Evolutionary conservation across 2,888 invertebrate genomes (phyloP), one percentile per base, ranked within the genome.

Genomic region (Caenorhabditis angaria): DNA sequence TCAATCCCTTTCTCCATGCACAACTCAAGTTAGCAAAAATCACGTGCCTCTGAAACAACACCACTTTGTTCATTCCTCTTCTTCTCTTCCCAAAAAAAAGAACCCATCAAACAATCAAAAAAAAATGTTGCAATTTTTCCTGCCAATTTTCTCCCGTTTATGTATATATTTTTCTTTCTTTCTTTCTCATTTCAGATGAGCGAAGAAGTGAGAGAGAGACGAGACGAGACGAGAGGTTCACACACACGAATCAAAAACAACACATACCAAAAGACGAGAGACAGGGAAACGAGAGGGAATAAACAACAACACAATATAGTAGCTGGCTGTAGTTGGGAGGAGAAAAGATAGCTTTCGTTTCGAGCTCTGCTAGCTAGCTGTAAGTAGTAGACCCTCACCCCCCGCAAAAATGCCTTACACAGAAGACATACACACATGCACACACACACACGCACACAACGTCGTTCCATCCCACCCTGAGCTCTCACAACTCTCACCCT

Each of bases 81-180:
- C n/a, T 32, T 18, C 6, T 41, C 18, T 14, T 41, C 10, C n/a
- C n/a, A n/a, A n/a, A n/a, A n/a, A n/a, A n/a, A 41, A 41, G 14
- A 41, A 41, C 41, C 41, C 18, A 41, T 41, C 18, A 14, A 41
- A 41, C 41, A 41, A 41, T 41, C 41, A 41, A 12, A 41, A n/a
- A n/a, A n/a, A n/a, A 41, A 41, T 41, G 41, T 41, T 41, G 41
- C 41, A 41, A 41, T 41, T 41, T 41, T 41, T 41, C 41, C 41
- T 41, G 41, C 41, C 41, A 41, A 41, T 41, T 41, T 14, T 41
- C 41, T 41, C 18, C 41, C 6, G 41, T 41, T 32, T 32, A 32
- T 32, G 32, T 32, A 5, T 32, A 14, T 41, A 14, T 41, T 18
- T 41, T 41, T 41, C n/a, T n/a, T n/a, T n/a, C n/a, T n/a, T n/a